Base-by-base conservation (phyloP, 1,140 invertebrate species). In the Mylabris phalerata region DNA sequence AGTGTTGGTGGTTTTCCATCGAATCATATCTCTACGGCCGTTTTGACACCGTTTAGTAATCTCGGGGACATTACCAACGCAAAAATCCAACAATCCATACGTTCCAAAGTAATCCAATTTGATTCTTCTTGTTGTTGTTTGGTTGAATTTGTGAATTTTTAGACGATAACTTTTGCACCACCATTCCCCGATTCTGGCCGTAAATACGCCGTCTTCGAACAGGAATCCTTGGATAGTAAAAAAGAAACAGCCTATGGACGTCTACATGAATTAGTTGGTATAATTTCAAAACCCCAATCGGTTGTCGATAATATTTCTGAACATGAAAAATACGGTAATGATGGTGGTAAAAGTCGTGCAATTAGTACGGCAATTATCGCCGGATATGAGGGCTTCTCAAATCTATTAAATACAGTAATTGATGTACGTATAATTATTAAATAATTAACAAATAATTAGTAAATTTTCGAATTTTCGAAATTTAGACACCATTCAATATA, bases 291-390 rank as follows among this genome's bases (percentile, higher is more conserved):
- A 72, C 84, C 84, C 0, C 78, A 78, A 57, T 84, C 86, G 0
- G 75, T 88, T n/a, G 78, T 88, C 1, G 86, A 88, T 61, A 80
- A 79, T 10, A 84, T 85, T 50, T 73, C 68, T 48, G 84, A 87
- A 67, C 77, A 85, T 44, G 83, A 88, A 27, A 87, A 87, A 66
- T 88, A 86, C 66, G 85, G 84, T 1, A 88, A 88, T 62, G 74
- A 71, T 9, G 84, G 83, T 0, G 83, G 83, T 55, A 80, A 79
- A 61, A 82, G 82, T 50, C 76, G 76, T 9, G 68, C 68, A 9
- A 64, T 84, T 5, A 82, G 82, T 4, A 76, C 75, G 61, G 78
- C 78, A 3, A 51, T 87, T 1, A 80, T 87, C 1, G 74, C 71
- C 6, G 79, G 82, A 6, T 79, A 80, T 24, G 80, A 84, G 62